Evolutionary conservation across 2,888 invertebrate genomes (phyloP).

Genomic region (Microctonus brassicae): DNA sequence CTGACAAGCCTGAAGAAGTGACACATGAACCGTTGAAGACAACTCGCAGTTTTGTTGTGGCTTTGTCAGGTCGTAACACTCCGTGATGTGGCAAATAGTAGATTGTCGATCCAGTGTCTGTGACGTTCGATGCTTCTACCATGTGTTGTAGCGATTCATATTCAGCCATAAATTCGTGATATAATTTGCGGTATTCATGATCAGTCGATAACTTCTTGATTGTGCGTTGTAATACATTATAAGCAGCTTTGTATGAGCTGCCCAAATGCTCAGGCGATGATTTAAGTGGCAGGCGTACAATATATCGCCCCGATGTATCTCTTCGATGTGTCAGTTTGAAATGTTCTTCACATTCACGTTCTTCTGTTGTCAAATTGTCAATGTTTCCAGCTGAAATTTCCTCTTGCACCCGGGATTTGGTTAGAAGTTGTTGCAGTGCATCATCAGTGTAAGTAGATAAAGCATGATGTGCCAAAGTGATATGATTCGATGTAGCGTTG

Average conservation of each 20-base stretch:
- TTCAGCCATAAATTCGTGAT: neutral
- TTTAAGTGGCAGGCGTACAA: neutral
- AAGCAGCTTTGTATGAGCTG: neutral
- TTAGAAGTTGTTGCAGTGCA: neutral
- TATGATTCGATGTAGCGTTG: neutral
- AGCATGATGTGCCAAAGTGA: neutral
- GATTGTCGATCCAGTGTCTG: no score
- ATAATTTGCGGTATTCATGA: neutral
- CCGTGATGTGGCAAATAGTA: slow-evolving; percentile 12
- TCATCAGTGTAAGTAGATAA: neutral
- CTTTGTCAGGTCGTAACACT: neutral
- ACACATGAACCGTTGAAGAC: slow-evolving; percentile 28
- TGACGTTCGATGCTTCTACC: neutral
- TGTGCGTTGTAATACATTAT: neutral
- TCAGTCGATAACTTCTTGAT: neutral
- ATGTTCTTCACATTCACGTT: neutral
- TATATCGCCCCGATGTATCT: neutral
- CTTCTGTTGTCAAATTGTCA: neutral
- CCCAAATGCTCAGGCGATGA: neutral
- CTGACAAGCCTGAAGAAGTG: neutral
- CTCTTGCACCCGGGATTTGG: neutral
- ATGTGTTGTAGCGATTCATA: neutral
- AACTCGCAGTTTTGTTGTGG: slow-evolving; percentile 14
- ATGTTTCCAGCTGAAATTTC: neutral
- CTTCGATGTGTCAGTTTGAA: neutral